A percentile compares a stretch with the other conserved stretches of the same genome.
These are phyloP conservation scores for Gastrophryne carolinensis DNA, from an alignment of 2,797 vertebrate genomes.

Conservation along the genomic window DNA sequence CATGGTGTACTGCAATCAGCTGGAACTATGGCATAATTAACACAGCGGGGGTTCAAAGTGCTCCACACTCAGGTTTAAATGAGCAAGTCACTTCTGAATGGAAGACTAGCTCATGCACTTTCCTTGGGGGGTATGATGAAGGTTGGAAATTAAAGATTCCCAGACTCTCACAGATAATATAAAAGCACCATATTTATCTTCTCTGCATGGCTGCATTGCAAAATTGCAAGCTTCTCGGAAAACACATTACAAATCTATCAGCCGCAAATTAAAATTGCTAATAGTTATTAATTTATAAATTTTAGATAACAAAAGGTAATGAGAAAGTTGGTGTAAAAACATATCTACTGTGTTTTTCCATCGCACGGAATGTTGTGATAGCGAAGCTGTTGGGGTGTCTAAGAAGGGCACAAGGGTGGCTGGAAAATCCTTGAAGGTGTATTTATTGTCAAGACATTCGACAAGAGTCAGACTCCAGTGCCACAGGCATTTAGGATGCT, in stretches of 20 bases:
- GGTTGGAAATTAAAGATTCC: slow-evolving; percentile 34
- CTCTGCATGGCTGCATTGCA: background rate
- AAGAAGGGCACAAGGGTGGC: too few species aligned
- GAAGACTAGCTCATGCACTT: slow-evolving; percentile 58
- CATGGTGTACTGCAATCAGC: slow-evolving; percentile 75
- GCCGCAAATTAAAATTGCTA: background rate
- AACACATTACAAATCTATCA: background rate
- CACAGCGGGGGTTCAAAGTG: slow-evolving; percentile 66
- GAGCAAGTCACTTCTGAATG: slow-evolving; percentile 69
- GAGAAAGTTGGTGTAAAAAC: background rate
- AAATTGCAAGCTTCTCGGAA: background rate
- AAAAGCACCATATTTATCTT: background rate
- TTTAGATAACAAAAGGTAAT: background rate
- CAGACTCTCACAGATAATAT: background rate
- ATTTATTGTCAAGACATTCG: too few species aligned
- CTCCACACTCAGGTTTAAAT: slow-evolving; percentile 72
- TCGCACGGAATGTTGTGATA: too few species aligned
- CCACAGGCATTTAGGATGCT: too few species aligned
- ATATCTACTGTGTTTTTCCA: too few species aligned
- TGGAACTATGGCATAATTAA: slow-evolving; percentile 74
- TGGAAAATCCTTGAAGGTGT: too few species aligned
- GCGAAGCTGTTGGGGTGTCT: too few species aligned
- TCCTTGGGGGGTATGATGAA: slow-evolving; percentile 53
- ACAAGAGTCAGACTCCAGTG: too few species aligned
- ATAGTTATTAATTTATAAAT: background rate